phyloP scores from a whole-genome alignment of 2,797 vertebrate species.

The Acanthiza pusilla region DNA sequence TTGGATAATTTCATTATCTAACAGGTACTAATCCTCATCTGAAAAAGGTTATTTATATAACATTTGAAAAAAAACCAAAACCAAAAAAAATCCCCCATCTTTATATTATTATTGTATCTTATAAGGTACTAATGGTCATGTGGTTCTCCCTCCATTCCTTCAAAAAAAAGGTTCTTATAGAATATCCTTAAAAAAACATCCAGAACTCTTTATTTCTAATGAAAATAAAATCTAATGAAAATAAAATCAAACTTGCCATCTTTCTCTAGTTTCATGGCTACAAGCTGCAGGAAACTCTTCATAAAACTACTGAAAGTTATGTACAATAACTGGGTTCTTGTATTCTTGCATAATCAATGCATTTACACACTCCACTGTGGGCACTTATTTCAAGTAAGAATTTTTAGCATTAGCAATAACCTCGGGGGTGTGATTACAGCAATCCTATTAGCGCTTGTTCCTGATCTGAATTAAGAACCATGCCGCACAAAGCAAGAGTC shows the following conservation, averaged over 20 bases:
- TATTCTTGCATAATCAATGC: neutral
- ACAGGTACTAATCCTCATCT: neutral
- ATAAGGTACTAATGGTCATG: neutral
- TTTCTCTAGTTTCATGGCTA: neutral
- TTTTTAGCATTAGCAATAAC: neutral
- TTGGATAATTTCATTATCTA: neutral
- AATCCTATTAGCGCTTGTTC: neutral
- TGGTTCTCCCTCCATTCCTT: neutral
- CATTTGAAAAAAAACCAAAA: neutral
- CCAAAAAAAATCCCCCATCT: accelerated
- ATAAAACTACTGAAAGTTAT: neutral
- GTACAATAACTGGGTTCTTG: neutral
- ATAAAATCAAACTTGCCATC: neutral
- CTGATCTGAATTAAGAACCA: neutral
- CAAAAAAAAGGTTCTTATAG: neutral
- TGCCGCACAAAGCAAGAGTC: neutral
- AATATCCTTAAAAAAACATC: neutral
- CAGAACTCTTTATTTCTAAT: neutral
- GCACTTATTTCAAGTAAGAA: neutral
- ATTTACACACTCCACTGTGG: neutral
- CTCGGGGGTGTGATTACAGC: neutral
- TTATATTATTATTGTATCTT: neutral
- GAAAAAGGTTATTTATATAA: neutral
- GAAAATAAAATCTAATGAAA: neutral
- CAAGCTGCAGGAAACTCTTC: neutral